Evolutionary conservation across 2,113 vertebrate genomes (phyloP), one percentile per base, ranked within the genome.

Genomic region (Amphiprion percula): DNA sequence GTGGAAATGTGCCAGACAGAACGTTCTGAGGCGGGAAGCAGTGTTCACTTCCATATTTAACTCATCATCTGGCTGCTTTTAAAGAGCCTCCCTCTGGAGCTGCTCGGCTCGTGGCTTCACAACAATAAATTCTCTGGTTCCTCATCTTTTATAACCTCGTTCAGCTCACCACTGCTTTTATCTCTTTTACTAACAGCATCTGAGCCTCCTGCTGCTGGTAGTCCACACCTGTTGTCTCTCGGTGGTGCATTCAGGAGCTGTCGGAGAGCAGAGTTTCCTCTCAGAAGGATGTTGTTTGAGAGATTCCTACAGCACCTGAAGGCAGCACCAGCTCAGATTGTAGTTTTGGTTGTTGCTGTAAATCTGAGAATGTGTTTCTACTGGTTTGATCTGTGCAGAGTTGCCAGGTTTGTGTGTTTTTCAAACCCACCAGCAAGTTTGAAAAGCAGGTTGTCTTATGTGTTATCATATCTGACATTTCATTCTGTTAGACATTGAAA

Each of bases 61-160:
- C 76, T 55, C 62, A 71, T 66, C 41, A 67, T 54, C 44, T 72
- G 63, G 74, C 69, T 66, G 74, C 77, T 74, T 74, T 81, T 52
- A 66, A 37, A 64, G 52, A 0, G 65, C 59, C 55, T 76, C 53
- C 61, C 65, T 58, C 52, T 7, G 46, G 61, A 37, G 69, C 44
- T 49, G 65, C 74, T 0, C 4, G 1, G 49, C 50, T 49, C 26
- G 26, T 3, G 26, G 26, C 26, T 26, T 74, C 66, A 53, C 9
- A 1, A 17, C 21, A 6, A 46, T 54, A 12, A 64, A 84, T 55
- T 47, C 56, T 17, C 11, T 2, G 52, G 15, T 52, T 82, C 69
- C 49, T 52, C 64, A 11, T 52, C 64, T 59, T 82, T 72, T 49
- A 79, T 47, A 41, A 59, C 37, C 67, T 72, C 23, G 30, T 30